These are phyloP conservation scores for Morus bassanus DNA, from an alignment of 2,797 vertebrate genomes.

Conservation along the genomic window DNA sequence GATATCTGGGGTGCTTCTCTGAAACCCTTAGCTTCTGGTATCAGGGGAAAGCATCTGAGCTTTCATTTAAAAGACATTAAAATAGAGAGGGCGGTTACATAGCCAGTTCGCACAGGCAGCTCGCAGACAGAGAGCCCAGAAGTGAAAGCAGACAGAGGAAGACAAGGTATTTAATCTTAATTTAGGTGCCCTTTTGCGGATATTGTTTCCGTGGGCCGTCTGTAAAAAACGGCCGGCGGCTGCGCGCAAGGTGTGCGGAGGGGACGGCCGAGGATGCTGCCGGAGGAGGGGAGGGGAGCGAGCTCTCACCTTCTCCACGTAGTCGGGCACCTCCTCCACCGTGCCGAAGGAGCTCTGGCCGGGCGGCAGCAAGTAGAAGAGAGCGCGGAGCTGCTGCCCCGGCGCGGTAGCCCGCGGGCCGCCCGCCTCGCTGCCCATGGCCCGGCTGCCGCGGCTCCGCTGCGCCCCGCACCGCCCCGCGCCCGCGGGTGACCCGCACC, in stretches of 20 bases:
- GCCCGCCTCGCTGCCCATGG: not conserved
- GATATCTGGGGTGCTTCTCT: not conserved
- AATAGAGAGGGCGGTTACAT: rapidly evolving
- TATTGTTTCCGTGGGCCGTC: rapidly evolving
- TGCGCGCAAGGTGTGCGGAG: not conserved
- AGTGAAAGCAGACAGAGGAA: not conserved
- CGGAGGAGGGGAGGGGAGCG: not conserved
- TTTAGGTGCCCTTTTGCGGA: not conserved
- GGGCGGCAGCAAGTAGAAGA: slow-evolving; percentile 84
- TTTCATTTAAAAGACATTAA: not conserved
- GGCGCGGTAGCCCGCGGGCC: not conserved
- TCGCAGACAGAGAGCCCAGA: not conserved
- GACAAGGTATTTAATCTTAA: not conserved
- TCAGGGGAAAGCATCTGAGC: not conserved
- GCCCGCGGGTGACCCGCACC: not conserved
- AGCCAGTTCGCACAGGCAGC: not conserved
- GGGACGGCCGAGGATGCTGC: not conserved
- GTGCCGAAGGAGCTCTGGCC: slow-evolving; percentile 82
- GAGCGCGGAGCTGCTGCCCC: slow-evolving; percentile 72
- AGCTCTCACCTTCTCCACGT: slow-evolving; percentile 85
- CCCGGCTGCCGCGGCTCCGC: not conserved
- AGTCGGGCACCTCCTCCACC: slow-evolving; percentile 84
- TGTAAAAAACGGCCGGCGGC: no score
- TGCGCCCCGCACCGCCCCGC: not conserved
- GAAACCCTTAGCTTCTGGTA: not conserved